Evolutionary conservation across 2,797 vertebrate genomes (phyloP).

Genomic region (Poeciliopsis infans): DNA sequence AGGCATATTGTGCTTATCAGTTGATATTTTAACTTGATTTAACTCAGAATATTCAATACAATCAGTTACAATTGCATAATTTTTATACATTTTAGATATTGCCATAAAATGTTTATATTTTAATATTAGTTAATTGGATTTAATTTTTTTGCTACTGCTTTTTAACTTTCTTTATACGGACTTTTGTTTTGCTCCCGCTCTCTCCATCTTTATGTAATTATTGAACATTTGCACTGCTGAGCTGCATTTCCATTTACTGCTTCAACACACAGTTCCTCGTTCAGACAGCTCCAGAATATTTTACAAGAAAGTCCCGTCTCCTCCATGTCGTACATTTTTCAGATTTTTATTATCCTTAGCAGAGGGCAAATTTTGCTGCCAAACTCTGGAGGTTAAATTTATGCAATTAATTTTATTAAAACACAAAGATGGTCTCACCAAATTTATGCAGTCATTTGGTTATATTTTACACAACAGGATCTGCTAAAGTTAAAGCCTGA

Average conservation of each 20-base stretch:
- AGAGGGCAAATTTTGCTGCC: constrained; percentile 32
- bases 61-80: not conserved
- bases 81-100: not conserved
- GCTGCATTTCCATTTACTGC: constrained; percentile 12
- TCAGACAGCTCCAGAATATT: constrained; percentile 8
- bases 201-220: not conserved
- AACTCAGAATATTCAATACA: not conserved
- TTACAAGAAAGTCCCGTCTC: constrained; percentile 31
- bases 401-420: constrained; percentile 38
- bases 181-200: not conserved
- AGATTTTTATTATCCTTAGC: constrained; percentile 44
- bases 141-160: not conserved
- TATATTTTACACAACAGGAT: not conserved
- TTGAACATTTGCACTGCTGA: constrained; percentile 7
- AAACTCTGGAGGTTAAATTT: constrained; percentile 34
- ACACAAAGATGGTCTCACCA: constrained; percentile 1
- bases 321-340: constrained; percentile 28
- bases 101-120: not conserved
- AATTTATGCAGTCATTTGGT: not conserved
- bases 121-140: not conserved
- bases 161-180: not conserved
- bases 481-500: not conserved
- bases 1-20: not conserved
- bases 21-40: not conserved
- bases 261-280: constrained; percentile 3